phyloP scores from a whole-genome alignment of 2,113 vertebrate genomes.

The Phainopepla nitens region DNA sequence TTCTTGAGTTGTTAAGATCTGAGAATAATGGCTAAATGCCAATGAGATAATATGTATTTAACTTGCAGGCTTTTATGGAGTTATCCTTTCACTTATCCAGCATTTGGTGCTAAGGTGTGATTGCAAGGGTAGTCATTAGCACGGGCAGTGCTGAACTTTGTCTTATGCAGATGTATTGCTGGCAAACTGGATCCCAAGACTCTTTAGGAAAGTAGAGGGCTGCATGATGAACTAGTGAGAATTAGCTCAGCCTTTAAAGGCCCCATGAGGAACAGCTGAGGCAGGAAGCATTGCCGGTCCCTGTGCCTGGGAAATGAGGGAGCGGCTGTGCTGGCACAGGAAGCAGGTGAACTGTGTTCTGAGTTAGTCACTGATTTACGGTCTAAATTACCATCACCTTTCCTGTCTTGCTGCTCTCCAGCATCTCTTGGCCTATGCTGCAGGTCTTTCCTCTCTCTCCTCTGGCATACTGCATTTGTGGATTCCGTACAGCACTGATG shows the following conservation, averaged over 20 bases:
- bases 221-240: conserved; percentile 1
- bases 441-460: neutral
- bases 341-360: conserved; percentile 1
- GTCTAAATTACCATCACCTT: neutral
- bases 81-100: neutral
- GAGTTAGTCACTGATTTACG: neutral
- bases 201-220: neutral
- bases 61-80: neutral
- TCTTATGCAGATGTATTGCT: neutral
- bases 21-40: neutral
- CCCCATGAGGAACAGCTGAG: neutral
- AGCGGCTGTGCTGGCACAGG: neutral
- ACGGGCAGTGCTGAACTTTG: neutral
- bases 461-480: neutral
- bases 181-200: neutral
- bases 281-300: neutral
- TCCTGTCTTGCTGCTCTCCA: neutral
- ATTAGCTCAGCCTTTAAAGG: conserved; percentile 26
- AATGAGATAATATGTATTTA: neutral
- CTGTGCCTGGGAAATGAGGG: neutral
- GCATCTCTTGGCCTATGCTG: neutral
- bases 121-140: neutral
- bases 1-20: neutral
- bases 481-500: neutral
- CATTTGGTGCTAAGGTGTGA: neutral